Percentiles rank a stretch among this genome's conserved stretches.
These are phyloP conservation scores for Notamacropus eugenii DNA, from an alignment of 2,797 vertebrate genomes.

Conservation along the genomic window DNA sequence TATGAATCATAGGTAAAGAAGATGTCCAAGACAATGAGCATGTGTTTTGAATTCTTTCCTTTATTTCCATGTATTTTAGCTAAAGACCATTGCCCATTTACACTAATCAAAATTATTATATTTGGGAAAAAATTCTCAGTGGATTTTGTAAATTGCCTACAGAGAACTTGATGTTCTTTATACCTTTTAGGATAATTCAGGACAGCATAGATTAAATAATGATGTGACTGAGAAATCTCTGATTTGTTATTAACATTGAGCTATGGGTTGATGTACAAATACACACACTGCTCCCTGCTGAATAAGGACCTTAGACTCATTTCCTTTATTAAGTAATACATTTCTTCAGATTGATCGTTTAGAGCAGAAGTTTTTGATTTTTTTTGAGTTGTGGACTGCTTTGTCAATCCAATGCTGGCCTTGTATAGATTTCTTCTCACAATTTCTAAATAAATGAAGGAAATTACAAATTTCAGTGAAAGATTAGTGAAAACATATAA, in stretches of 20 bases:
- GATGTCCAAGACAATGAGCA: neutral
- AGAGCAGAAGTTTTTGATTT: neutral
- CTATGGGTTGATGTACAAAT: constrained; percentile 20
- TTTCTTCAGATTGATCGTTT: constrained; percentile 47
- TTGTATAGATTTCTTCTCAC: neutral
- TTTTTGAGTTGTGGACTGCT: neutral
- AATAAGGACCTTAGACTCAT: constrained; percentile 52
- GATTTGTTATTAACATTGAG: constrained; percentile 55
- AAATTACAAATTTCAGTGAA: neutral
- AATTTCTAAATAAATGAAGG: neutral
- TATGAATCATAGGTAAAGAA: neutral
- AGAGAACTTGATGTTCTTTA: constrained; percentile 1
- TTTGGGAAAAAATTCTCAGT: neutral
- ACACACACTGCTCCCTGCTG: constrained; percentile 44
- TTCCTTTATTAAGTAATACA: constrained; percentile 59
- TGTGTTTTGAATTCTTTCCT: neutral
- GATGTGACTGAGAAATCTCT: constrained; percentile 42
- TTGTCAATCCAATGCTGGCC: neutral
- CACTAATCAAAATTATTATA: neutral
- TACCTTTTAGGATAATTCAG: constrained; percentile 45
- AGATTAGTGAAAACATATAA: neutral
- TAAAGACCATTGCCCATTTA: neutral
- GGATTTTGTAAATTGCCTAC: neutral
- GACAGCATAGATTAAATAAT: constrained; percentile 23
- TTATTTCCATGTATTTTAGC: neutral